phyloP scores from a whole-genome alignment of 2,888 invertebrate genomes.

The Phengaris alcon region DNA sequence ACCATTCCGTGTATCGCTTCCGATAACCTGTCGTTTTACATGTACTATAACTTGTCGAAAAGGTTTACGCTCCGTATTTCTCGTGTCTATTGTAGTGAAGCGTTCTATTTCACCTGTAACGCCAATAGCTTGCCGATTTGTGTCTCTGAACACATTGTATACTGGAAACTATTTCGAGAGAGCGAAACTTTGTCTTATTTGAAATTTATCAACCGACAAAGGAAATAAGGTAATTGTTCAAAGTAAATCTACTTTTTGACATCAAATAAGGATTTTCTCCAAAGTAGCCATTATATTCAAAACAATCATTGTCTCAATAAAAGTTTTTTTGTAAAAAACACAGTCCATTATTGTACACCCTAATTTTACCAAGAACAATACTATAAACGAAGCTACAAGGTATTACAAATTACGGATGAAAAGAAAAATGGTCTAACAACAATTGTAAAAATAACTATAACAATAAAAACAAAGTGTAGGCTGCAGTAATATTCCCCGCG shows the following conservation, averaged over 20 bases:
- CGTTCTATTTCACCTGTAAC: constrained; percentile 21
- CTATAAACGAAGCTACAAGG: neutral
- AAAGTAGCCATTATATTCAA: too few species aligned
- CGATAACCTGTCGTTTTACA: constrained; percentile 29
- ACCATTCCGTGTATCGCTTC: constrained; percentile 24
- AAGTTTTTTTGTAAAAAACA: too few species aligned
- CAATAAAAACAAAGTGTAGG: constrained; percentile 24
- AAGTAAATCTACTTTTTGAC: too few species aligned
- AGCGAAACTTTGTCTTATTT: constrained; percentile 9
- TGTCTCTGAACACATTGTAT: constrained; percentile 13
- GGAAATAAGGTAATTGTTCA: neutral
- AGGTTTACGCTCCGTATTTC: constrained; percentile 13
- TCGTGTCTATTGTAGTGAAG: constrained; percentile 22
- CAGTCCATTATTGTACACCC: too few species aligned
- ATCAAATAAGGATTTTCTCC: too few species aligned
- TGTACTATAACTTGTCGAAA: constrained; percentile 22
- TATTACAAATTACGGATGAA: neutral
- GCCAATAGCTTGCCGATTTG: constrained; percentile 16
- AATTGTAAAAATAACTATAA: constrained; percentile 27
- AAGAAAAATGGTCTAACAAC: constrained; percentile 1
- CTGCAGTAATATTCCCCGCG: constrained; percentile 13
- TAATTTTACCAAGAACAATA: too few species aligned
- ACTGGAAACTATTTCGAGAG: neutral
- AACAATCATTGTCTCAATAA: too few species aligned
- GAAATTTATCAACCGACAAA: neutral